phyloP scores from a whole-genome alignment of 2,113 vertebrate species.

The Mandrillus leucophaeus region DNA sequence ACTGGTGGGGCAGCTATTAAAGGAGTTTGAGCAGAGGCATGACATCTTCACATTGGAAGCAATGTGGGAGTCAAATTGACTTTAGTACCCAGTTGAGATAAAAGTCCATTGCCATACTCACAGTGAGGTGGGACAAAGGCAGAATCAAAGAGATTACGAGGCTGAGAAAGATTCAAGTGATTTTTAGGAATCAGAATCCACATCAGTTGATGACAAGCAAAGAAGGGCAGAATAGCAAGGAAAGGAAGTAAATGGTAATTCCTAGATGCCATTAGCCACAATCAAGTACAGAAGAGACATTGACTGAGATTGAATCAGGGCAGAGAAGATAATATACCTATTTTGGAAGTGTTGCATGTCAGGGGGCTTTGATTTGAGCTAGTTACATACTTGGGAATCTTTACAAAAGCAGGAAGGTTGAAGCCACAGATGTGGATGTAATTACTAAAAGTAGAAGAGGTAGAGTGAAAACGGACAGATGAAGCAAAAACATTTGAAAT shows the following conservation, averaged over 20 bases:
- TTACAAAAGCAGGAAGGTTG: neutral
- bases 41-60: neutral
- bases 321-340: neutral
- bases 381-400: neutral
- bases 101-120: neutral
- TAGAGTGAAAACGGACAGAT: neutral
- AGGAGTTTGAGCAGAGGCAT: neutral
- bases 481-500: neutral
- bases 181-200: neutral
- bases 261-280: neutral
- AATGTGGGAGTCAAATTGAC: neutral
- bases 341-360: neutral
- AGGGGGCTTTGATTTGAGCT: neutral
- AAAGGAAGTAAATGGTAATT: neutral
- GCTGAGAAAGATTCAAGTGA: neutral
- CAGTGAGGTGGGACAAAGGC: neutral
- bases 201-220: neutral
- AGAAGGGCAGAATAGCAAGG: neutral
- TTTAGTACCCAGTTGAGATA: neutral
- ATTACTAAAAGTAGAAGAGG: neutral
- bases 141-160: neutral
- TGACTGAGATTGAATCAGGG: neutral
- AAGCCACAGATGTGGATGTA: neutral
- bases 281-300: neutral
- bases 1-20: neutral